Evolutionary conservation across 2,113 vertebrate species (phyloP).

Genomic region (Bagarius yarrelli): DNA sequence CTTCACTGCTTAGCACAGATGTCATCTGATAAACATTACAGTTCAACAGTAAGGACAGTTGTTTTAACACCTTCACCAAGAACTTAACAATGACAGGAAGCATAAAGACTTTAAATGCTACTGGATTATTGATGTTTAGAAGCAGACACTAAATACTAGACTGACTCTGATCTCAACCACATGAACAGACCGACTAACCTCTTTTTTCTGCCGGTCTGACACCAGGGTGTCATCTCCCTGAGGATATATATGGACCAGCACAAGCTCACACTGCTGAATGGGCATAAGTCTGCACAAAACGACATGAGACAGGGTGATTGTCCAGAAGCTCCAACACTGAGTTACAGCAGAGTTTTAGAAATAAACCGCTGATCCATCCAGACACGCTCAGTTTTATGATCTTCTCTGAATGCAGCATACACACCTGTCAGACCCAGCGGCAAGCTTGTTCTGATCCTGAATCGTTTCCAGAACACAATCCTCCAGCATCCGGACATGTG

Average conservation of each 20-base stretch:
- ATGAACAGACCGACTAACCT: slow-evolving; percentile 68
- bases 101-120: too few species aligned
- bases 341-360: too few species aligned
- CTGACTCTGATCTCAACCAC: background rate
- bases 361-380: too few species aligned
- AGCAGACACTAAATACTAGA: background rate
- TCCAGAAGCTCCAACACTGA: too few species aligned
- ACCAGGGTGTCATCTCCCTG: slow-evolving; percentile 94
- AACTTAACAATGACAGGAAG: background rate
- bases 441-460: slow-evolving; percentile 93
- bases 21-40: slow-evolving; percentile 70
- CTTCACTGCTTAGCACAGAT: slow-evolving; percentile 85
- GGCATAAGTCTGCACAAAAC: slow-evolving; percentile 85
- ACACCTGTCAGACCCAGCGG: slow-evolving; percentile 94
- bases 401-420: slow-evolving; percentile 52
- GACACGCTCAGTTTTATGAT: too few species aligned
- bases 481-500: slow-evolving; percentile 96
- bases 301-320: background rate
- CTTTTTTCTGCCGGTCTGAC: slow-evolving; percentile 92
- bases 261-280: slow-evolving; percentile 97
- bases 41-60: slow-evolving; percentile 57
- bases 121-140: background rate
- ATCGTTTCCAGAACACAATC: slow-evolving; percentile 96
- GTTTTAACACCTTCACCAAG: background rate
- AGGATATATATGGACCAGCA: slow-evolving; percentile 92